Percentiles rank a stretch among this genome's conserved stretches.
phyloP scores from a whole-genome alignment of 2,797 vertebrate genomes.

The Mionectes olivaceus region DNA sequence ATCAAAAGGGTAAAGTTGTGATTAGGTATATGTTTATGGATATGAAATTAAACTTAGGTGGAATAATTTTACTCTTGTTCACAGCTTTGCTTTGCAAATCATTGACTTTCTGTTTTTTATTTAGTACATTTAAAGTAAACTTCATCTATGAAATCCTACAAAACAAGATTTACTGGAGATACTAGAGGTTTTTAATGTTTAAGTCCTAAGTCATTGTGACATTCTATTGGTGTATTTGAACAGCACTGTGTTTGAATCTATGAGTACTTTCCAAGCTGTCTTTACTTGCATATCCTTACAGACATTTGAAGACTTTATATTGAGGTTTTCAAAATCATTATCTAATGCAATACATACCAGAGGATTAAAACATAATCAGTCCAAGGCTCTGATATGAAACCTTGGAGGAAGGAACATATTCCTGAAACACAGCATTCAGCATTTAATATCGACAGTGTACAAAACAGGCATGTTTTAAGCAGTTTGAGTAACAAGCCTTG shows the following conservation, averaged over 20 bases:
- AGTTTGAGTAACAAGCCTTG: not conserved
- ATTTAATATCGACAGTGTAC: not conserved
- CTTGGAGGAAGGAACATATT: not conserved
- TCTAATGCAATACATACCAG: not conserved
- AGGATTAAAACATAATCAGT: not conserved
- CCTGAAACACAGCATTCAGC: not conserved
- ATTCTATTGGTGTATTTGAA: not conserved
- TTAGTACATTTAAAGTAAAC: not conserved
- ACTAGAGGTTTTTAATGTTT: not conserved
- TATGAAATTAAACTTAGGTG: not conserved
- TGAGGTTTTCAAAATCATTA: not conserved
- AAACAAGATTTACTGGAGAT: slow-evolving; percentile 11
- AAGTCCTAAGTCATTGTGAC: not conserved
- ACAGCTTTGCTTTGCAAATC: not conserved
- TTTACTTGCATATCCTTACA: not conserved
- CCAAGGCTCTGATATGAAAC: not conserved
- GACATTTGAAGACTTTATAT: not conserved
- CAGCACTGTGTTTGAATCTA: not conserved
- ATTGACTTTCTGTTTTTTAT: not conserved
- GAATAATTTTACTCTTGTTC: not conserved
- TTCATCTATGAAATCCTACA: not conserved
- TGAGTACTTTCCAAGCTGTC: not conserved
- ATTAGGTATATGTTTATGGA: not conserved
- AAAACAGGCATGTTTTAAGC: not conserved
- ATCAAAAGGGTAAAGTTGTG: not conserved